Conservation (phyloP, 92 coral and sea anemone species). For the Epizoanthus fatuus region DNA sequence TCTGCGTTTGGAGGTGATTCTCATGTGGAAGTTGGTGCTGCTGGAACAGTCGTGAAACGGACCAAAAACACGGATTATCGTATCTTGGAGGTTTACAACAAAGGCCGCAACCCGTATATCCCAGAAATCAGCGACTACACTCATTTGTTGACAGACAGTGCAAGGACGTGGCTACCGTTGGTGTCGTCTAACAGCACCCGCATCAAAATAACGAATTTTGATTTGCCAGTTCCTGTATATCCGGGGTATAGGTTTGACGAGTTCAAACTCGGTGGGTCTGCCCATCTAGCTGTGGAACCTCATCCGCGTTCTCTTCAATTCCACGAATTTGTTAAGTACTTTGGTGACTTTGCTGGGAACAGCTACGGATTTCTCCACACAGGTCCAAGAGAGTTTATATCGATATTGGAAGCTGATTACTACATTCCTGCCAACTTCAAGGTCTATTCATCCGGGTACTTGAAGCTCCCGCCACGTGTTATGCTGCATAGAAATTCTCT, state of each 20-base stretch:
- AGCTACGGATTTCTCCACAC: conserved; percentile 69
- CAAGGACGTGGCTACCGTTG: conserved; percentile 77
- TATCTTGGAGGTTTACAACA: conserved; percentile 62
- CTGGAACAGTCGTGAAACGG: conserved; percentile 66
- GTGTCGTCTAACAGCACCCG: conserved; percentile 11
- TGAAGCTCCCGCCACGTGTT: conserved; percentile 67
- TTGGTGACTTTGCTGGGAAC: conserved; percentile 57
- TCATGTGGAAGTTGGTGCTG: conserved; percentile 74
- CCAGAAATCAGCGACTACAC: conserved; percentile 49
- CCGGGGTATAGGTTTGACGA: conserved; percentile 60
- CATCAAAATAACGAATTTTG: conserved; percentile 26
- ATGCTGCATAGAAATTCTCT: conserved; percentile 63
- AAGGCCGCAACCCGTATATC: conserved; percentile 58
- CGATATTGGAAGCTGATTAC: conserved; percentile 39
- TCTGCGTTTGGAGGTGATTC: conserved; percentile 72
- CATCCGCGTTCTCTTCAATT: conserved; percentile 35
- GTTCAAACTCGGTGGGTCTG: conserved; percentile 63
- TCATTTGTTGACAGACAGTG: conserved; percentile 52
- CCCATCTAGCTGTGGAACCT: conserved; percentile 71
- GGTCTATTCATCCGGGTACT: conserved; percentile 61
- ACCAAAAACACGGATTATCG: conserved; percentile 23
- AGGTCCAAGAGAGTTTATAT: conserved; percentile 67
- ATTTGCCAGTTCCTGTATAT: conserved; percentile 26
- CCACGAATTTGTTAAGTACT: conserved; percentile 46
- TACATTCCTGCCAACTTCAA: conserved; percentile 67